A percentile compares a stretch with the other conserved stretches of the same genome.
Evolutionary conservation across 2,113 vertebrate species (phyloP).

Genomic region (Aptenodytes patagonicus): DNA sequence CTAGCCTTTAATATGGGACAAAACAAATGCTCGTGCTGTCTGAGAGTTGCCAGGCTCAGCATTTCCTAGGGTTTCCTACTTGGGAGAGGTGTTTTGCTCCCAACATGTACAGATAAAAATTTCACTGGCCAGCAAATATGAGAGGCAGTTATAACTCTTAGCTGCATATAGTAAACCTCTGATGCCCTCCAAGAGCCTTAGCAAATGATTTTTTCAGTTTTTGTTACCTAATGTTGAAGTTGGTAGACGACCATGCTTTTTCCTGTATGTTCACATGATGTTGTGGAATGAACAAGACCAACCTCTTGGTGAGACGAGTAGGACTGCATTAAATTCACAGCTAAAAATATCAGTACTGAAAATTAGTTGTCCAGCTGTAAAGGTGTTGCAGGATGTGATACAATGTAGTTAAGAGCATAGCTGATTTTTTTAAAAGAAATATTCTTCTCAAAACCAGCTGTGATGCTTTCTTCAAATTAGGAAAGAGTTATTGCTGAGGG

Average conservation of each 20-base stretch:
- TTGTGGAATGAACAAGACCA: background rate
- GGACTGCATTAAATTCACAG: background rate
- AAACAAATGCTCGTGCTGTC: background rate
- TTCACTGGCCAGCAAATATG: background rate
- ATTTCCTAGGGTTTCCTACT: background rate
- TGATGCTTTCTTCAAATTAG: background rate
- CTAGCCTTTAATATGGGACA: background rate
- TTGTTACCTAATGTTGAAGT: background rate
- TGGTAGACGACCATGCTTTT: background rate
- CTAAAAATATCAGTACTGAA: background rate
- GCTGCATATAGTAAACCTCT: background rate
- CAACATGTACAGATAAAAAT: background rate
- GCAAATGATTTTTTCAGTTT: background rate
- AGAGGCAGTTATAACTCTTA: background rate
- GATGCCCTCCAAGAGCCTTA: background rate
- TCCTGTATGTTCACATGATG: background rate
- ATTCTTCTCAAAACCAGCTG: background rate
- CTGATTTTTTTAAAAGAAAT: background rate
- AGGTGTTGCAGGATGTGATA: background rate
- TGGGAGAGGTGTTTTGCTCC: background rate
- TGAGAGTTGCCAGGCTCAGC: background rate
- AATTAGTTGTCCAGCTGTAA: background rate
- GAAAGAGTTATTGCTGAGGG: background rate
- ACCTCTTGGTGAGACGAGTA: background rate
- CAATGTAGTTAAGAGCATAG: background rate